These are phyloP conservation scores for Thamnophis elegans DNA, from an alignment of 2,797 vertebrate genomes.

Conservation along the genomic window DNA sequence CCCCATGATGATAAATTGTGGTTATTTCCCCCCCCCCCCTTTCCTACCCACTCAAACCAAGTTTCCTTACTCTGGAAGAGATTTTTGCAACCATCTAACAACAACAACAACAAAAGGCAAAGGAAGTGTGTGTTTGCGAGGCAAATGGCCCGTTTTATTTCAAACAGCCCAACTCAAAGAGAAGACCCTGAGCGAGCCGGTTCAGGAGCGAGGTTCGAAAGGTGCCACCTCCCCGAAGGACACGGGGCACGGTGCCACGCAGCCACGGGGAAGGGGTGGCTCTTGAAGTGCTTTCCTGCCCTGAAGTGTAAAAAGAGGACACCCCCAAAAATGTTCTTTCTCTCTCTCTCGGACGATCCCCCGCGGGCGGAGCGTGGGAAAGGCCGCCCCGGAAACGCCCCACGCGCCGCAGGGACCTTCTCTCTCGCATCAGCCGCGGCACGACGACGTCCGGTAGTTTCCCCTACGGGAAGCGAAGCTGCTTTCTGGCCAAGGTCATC, in stretches of 20 bases:
- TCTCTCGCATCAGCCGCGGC: not conserved
- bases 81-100: not conserved
- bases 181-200: not conserved
- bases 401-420: not conserved
- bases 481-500: fast-evolving
- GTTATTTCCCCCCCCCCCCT: not conserved
- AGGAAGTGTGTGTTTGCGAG: not conserved
- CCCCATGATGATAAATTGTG: no score
- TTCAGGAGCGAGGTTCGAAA: not conserved
- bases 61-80: not conserved
- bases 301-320: not conserved
- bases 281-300: not conserved
- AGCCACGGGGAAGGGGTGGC: not conserved
- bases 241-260: not conserved
- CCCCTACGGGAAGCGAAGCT: no score
- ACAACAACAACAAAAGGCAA: not conserved
- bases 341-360: not conserved
- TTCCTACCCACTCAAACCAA: not conserved
- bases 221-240: not conserved
- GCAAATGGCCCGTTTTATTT: not conserved
- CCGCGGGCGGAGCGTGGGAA: not conserved
- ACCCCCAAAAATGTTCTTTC: not conserved
- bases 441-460: fast-evolving
- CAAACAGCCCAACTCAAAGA: not conserved
- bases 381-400: fast-evolving